Evolutionary conservation across 2,797 vertebrate species (phyloP), one percentile per base, ranked within the genome.

Genomic region (Danio aesculapii): DNA sequence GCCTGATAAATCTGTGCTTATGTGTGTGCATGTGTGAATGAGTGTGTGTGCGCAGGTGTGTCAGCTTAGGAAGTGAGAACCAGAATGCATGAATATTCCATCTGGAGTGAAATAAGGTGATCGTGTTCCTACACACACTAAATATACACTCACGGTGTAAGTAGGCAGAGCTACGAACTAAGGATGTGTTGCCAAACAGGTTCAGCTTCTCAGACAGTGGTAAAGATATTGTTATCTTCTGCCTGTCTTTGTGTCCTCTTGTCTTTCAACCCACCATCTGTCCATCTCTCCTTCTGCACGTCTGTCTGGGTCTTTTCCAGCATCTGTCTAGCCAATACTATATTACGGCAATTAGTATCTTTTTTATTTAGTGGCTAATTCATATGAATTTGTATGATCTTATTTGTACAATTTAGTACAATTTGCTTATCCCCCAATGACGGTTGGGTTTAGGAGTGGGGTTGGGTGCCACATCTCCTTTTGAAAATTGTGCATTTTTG

Each of bases 71-170:
- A 67, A 59, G 62, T 66, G 71, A 75, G 46, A 75, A 61, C 41
- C 44, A 75, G 55, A 68, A 52, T 49, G 63, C 39, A 64, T 61
- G 50, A 81, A 49, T 70, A 46, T 53, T 70, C 64, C 72, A 68
- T 53, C 55, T 81, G 57, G 72, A 70, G 72, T 69, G 57, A 70
- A 55, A 80, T 64, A 80, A 71, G 49, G 49, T 63, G 50, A 53
- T 44, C 50, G 47, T 39, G 39, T 41, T 44, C 66, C 11, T 7
- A 55, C 17, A 49, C 16, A 55, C 11, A 67, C 5, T 17, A 21
- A 52, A 30, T 30, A 78, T 11, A 30, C 41, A 72, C 68, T 44
- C 68, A 10, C 19, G 49, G 39, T 19, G 47, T 50, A 52, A 63
- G 73, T 41, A 73, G 59, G 59, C 70, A 77, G 43, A 58, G 43